Conservation (phyloP, 2,113 vertebrate species). For the Suricata suricatta region DNA sequence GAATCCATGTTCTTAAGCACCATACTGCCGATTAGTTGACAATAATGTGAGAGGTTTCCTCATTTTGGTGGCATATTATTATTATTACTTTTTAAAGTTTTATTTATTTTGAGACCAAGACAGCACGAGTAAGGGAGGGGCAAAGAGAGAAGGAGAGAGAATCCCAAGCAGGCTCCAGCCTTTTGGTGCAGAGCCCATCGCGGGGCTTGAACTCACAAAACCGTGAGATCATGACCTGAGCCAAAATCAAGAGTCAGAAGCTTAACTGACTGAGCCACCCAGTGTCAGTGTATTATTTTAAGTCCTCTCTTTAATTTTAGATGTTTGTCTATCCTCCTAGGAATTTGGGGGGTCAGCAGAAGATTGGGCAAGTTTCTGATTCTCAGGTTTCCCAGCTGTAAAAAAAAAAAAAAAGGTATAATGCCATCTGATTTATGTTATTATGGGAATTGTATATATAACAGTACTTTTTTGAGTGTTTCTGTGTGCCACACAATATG, state of each 20-base stretch:
- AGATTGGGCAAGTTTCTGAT: constrained; percentile 41
- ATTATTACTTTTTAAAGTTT: too few relatives aligned
- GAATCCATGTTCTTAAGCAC: not conserved
- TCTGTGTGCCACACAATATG: not conserved
- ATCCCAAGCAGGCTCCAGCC: too few relatives aligned
- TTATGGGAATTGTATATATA: constrained; percentile 3
- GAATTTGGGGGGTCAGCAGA: constrained; percentile 36
- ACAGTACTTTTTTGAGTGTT: not conserved
- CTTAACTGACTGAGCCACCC: too few relatives aligned
- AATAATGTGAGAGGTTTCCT: constrained; percentile 39
- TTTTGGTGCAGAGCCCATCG: too few relatives aligned
- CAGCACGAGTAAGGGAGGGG: too few relatives aligned
- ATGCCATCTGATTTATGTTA: not conserved
- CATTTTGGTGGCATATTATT: constrained; percentile 17
- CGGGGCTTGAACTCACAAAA: too few relatives aligned
- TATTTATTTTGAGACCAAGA: too few relatives aligned
- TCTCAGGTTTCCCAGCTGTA: not conserved
- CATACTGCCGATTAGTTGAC: constrained; percentile 5
- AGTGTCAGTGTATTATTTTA: constrained; percentile 31
- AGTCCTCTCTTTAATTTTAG: constrained; percentile 6
- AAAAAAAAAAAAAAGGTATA: not conserved
- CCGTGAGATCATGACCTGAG: too few relatives aligned
- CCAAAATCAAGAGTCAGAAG: too few relatives aligned
- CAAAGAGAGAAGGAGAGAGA: too few relatives aligned
- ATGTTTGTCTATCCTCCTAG: not conserved